phyloP scores from a whole-genome alignment of 2,888 invertebrate species.

The Macrophya annulata region DNA sequence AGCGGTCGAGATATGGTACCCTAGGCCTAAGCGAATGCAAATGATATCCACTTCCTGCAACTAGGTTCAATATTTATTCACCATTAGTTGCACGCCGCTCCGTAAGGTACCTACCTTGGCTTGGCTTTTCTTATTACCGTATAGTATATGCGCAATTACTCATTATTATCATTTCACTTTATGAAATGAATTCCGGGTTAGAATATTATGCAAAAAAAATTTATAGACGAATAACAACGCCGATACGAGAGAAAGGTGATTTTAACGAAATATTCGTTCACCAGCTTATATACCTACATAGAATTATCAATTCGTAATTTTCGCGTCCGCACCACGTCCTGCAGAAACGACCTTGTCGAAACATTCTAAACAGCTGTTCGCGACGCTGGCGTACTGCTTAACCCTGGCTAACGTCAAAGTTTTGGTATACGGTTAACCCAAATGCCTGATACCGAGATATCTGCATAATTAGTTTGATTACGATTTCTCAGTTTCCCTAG shows the following conservation, averaged over 20 bases:
- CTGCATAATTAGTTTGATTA: background rate
- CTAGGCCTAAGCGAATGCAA: constrained; percentile 70
- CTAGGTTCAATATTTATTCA: constrained; percentile 63
- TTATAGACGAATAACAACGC: background rate
- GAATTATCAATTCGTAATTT: constrained; percentile 60
- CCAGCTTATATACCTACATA: background rate
- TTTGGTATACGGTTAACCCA: background rate
- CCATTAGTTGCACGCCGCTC: constrained; percentile 62
- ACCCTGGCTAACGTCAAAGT: background rate
- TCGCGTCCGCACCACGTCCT: constrained; percentile 57
- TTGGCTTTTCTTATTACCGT: background rate
- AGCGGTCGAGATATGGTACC: constrained; percentile 46
- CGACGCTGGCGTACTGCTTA: constrained; percentile 61
- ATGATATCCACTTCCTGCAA: constrained; percentile 75
- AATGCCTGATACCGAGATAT: background rate
- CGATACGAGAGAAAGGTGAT: background rate
- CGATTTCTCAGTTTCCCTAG: background rate
- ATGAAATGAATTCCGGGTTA: constrained; percentile 34
- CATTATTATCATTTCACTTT: constrained; percentile 39
- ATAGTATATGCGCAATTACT: background rate
- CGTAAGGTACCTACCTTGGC: constrained; percentile 63
- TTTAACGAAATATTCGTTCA: background rate
- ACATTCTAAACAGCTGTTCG: constrained; percentile 74
- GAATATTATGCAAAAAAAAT: constrained; percentile 4
- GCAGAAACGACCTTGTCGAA: constrained; percentile 75